A percentile compares a stretch with the other conserved stretches of the same genome.
Conservation (phyloP, 2,797 vertebrate genomes). For the Galago senegalensis region DNA sequence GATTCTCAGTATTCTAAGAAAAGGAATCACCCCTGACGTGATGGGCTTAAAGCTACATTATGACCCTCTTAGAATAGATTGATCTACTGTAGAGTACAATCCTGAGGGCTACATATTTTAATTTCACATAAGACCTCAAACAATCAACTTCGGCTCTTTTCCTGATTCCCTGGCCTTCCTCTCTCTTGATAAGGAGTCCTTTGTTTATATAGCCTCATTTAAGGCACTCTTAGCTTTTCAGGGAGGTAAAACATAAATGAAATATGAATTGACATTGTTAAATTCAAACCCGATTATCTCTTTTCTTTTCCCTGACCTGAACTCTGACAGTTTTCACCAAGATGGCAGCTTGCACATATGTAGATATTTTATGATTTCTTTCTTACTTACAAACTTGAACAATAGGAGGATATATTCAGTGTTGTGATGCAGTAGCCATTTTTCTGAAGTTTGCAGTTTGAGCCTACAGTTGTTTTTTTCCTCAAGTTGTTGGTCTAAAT, state of each 20-base stretch:
- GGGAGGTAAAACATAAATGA: background rate
- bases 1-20: background rate
- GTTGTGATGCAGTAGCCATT: background rate
- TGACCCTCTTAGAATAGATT: background rate
- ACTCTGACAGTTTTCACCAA: background rate
- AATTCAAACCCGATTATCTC: background rate
- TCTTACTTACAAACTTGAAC: background rate
- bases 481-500: background rate
- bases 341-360: background rate
- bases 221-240: constrained; percentile 7
- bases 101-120: background rate
- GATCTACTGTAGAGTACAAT: background rate
- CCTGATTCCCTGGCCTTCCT: background rate
- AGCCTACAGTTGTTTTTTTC: background rate
- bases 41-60: background rate
- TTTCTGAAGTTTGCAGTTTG: background rate
- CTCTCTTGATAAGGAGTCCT: background rate
- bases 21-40: background rate
- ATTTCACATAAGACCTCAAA: background rate
- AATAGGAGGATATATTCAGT: background rate
- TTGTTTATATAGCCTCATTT: background rate
- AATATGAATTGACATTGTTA: background rate
- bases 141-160: background rate
- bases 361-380: constrained; percentile 3
- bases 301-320: background rate